Conservation (phyloP, 2,888 invertebrate species). For the Chalcis sispes region DNA sequence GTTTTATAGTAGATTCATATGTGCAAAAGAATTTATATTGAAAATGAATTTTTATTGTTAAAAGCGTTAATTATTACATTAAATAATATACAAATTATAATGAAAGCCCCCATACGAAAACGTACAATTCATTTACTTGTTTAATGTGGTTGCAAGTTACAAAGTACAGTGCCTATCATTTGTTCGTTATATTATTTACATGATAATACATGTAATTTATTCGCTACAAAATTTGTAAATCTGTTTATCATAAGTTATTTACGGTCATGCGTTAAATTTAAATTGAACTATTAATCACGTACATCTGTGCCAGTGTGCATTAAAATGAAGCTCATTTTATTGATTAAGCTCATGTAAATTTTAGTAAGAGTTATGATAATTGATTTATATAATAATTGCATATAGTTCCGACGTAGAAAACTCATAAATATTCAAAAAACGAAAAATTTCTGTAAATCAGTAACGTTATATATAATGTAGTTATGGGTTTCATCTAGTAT, state of each 20-base stretch:
- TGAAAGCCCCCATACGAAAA: background rate
- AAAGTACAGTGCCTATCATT: background rate
- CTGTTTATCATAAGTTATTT: slow-evolving; percentile 23
- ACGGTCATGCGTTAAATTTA: slow-evolving; percentile 14
- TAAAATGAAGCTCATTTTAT: background rate
- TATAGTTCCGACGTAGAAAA: background rate
- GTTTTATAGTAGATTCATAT: too few relatives aligned
- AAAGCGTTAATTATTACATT: too few relatives aligned
- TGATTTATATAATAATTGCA: slow-evolving; percentile 13
- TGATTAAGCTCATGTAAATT: slow-evolving; percentile 19
- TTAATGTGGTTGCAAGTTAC: background rate
- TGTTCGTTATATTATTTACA: background rate
- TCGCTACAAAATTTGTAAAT: slow-evolving; percentile 1
- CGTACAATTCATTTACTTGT: background rate
- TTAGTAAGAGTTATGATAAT: slow-evolving; percentile 16
- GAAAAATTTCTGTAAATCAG: too few relatives aligned
- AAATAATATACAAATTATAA: background rate
- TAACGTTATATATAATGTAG: too few relatives aligned
- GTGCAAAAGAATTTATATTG: too few relatives aligned
- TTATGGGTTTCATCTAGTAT: too few relatives aligned
- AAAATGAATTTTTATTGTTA: too few relatives aligned
- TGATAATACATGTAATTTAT: slow-evolving; percentile 11
- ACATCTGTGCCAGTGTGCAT: slow-evolving; percentile 9
- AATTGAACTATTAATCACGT: slow-evolving; percentile 22
- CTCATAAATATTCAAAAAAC: background rate